Percentiles rank a stretch among this genome's conserved stretches.
Conservation (phyloP, 2,113 vertebrate species). For the Malurus cyaneus region DNA sequence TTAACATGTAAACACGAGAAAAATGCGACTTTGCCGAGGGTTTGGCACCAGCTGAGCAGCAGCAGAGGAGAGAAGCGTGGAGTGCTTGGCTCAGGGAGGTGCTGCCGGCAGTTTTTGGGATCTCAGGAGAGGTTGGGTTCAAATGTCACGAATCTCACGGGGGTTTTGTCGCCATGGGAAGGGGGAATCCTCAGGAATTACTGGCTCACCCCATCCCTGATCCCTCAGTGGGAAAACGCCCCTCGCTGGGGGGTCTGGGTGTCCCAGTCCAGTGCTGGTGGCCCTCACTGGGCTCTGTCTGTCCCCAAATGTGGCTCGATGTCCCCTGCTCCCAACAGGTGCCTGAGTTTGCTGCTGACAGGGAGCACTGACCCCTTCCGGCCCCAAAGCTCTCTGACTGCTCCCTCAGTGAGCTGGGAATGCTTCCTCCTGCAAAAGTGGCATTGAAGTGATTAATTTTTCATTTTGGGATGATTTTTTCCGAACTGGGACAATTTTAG, state of each 20-base stretch:
- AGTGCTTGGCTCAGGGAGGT: neutral
- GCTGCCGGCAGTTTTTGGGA: neutral
- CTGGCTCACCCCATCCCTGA: neutral
- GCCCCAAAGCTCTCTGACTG: neutral
- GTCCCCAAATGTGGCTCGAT: fast-evolving
- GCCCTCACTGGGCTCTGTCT: neutral
- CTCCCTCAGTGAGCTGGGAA: fast-evolving
- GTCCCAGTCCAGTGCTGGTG: neutral
- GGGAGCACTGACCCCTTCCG: neutral
- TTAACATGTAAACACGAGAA: constrained; percentile 68
- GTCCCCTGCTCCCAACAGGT: neutral
- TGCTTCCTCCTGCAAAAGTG: neutral
- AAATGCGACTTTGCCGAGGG: constrained; percentile 54
- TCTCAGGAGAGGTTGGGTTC: fast-evolving
- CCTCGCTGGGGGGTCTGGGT: neutral
- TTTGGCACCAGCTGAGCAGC: constrained; percentile 56
- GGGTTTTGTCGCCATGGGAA: fast-evolving
- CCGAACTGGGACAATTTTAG: fast-evolving
- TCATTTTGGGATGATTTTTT: neutral
- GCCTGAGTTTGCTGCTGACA: neutral
- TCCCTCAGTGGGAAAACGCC: fast-evolving
- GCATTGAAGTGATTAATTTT: fast-evolving
- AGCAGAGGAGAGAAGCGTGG: neutral
- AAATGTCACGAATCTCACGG: fast-evolving
- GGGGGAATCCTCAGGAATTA: neutral